Evolutionary conservation across 2,888 invertebrate species (phyloP), one percentile per base, ranked within the genome.

Genomic region (Spatulosminthurus flaviceps): DNA sequence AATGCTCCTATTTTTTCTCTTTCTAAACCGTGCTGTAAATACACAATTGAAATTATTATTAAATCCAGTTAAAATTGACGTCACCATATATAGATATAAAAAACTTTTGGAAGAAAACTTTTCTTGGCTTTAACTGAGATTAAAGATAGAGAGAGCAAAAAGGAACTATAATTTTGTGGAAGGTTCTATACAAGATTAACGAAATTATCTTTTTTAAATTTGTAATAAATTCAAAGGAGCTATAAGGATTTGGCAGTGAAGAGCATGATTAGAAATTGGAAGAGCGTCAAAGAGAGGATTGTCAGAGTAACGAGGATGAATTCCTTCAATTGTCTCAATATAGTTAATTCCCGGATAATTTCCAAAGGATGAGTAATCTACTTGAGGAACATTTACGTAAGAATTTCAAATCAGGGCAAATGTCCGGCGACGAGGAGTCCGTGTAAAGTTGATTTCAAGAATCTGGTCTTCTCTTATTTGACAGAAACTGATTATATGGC

Each of bases 161-260:
- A 51, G 5, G 16, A 51, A 51, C 16, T 51, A 19, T 2, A 51
- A 11, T 34, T 7, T 34, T 34, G 34, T 19, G 16, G n/a, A n/a
- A n/a, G n/a, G n/a, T n/a, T n/a, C n/a, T 51, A 19, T 51, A 51
- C 16, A 11, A 11, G 16, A 5, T 51, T 2, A 5, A 19, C 1
- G 51, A 51, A 51, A 51, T 51, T 51, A 51, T 11, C 51, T 51
- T 51, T 51, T n/a, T 51, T n/a, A n/a, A 19, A 51, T 51, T n/a
- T n/a, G n/a, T n/a, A n/a, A n/a, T 51, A 51, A 51, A 11, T 51
- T 51, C 51, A 51, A 51, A 51, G 16, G 7, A 51, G 64, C 64
- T 64, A 64, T 64, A 64, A 64, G 21, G 64, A 22, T 24, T 22
- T 64, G 64, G 64, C 64, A 64, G 64, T 64, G 64, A 9, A 1